Base-by-base conservation (phyloP, 2,797 vertebrate genomes). In the Apogon hyalosoma region DNA sequence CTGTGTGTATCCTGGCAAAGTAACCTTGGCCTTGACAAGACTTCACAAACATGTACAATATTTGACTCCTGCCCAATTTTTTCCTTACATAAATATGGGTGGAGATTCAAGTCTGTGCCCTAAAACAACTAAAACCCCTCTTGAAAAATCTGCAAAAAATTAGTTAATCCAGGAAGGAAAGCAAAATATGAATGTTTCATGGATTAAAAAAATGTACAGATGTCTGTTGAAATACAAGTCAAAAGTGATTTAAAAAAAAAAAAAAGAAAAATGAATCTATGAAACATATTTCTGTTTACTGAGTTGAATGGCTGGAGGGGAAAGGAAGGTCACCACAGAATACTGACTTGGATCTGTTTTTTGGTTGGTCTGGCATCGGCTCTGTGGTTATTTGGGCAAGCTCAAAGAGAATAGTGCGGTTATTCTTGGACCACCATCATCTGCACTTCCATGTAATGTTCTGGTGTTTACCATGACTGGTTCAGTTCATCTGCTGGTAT, bases 371-470 rank as follows among this genome's bases (percentile, higher is more conserved):
- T 89, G 89, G 87, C 90, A 85, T 75, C 75, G 63, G 71, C 65
- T 60, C 40, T 77, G 87, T 55, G 90, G 92, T 91, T 80, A 57
- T 71, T 78, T 72, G 73, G 77, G 77, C 77, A 75, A 79, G 78
- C 79, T 87, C 61, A 86, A 75, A 88, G 76, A 87, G 84, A 92
- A 88, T 64, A 65, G 80, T 83, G 83, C 31, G 83, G 92, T 90
- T 92, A 47, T 84, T 90, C 58, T 88, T 89, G 88, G 84, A 87
- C 79, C 81, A 70, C 67, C 72, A 75, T 58, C 69, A 77, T 84
- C 84, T 70, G 15, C 81, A 79, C 81, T 83, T 88, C 80, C 85
- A 83, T 80, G 79, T 88, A 71, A 81, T 73, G 77, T 84, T 84
- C 63, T 67, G 14, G 48, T 83, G 84, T 86, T 90, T 85, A 90